Base-by-base conservation (phyloP, 1,140 invertebrate species). In the Dufourea novaeangliae region DNA sequence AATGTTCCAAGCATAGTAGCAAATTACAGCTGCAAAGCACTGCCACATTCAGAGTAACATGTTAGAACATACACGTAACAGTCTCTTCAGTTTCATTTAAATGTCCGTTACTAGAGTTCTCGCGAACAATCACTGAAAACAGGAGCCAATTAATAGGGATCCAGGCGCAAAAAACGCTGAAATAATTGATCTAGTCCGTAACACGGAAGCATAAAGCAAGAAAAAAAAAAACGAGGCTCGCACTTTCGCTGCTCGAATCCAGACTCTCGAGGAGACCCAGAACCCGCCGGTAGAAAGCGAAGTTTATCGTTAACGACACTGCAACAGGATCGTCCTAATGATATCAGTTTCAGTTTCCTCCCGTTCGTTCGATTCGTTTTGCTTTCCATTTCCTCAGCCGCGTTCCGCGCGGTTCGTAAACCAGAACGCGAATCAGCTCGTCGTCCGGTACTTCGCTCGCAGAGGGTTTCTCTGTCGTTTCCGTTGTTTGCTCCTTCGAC, bases 341-440 rank as follows among this genome's bases (percentile, higher is more conserved):
- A 54, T 64, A 41, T 27, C 17, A 20, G 44, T 73, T 64, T 52
- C 37, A 14, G 6, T 61, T 41, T 71, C 56, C 22, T 61, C 8
- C 1, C 1, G 22, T 52, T 37, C 52, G 22, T 37, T 54, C 57
- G 32, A 64, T 64, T 66, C 37, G 61, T 41, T 8, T 68, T 75
- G 39, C 73, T 75, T 75, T 75, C 73, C 22, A 44, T 68, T 68
- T 59, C 64, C 64, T 52, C 57, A 8, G 39, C 22, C 29, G 14
- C 20, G 37, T 6, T 59, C 56, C 56, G 37, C 12, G 67, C 25
- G 10, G n/a, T 1, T 46, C 29, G 29, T 14, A 12, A 67, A 32
- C 46, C 68, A 8, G 4, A n/a, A 32, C 68, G 34, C 25, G 34
- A 22, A 57, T 37, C 29, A 32, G 6, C 34, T 29, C 12, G 52